Evolutionary conservation across 2,113 vertebrate genomes (phyloP), one percentile per base, ranked within the genome.

Genomic region (Acrocephalus arundinaceus): DNA sequence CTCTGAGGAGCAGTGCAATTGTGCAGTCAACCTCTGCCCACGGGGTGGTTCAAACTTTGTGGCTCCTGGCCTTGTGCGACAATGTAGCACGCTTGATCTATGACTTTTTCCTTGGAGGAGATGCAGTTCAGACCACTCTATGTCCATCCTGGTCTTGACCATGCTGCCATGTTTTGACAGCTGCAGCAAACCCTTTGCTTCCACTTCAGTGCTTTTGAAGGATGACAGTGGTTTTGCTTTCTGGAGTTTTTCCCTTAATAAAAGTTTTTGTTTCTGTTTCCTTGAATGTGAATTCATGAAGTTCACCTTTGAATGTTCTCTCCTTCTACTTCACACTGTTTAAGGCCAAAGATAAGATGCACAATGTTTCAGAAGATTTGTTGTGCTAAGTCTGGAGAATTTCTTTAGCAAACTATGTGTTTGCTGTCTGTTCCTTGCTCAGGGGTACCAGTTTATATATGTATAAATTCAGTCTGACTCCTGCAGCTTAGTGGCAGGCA

Each of bases 271-370:
- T 52, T 77, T 71, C 66, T 78, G n/a, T 68, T 73, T 72, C 61
- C 66, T 88, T 86, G 21, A 92, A 85, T 81, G 77, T 93, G 83
- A 95, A 88, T 86, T 93, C 57, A 28, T 77, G 15, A 84, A 62
- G 17, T 84, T 95, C 5, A 1, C 52, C 48, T 90, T 86, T 78
- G 63, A 93, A 75, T 93, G 68, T 93, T 90, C 51, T 86, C 18
- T 89, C 18, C 30, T 81, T 66, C 57, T 91, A 20, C 51, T 86
- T 96, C 57, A 72, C 23, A 23, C 49, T 75, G 16, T 65, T 77
- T 78, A 71, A 93, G 37, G 76, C 88, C 92, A 96, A 97, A 96
- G 94, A 95, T 80, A 58, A 68, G 39, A 70, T 73, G 65, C 45
- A 57, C 37, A 55, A 21, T 9, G 5, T 88, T 88, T 74, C 83